phyloP scores from a whole-genome alignment of 2,113 vertebrate genomes.

The Jaculus jaculus region DNA sequence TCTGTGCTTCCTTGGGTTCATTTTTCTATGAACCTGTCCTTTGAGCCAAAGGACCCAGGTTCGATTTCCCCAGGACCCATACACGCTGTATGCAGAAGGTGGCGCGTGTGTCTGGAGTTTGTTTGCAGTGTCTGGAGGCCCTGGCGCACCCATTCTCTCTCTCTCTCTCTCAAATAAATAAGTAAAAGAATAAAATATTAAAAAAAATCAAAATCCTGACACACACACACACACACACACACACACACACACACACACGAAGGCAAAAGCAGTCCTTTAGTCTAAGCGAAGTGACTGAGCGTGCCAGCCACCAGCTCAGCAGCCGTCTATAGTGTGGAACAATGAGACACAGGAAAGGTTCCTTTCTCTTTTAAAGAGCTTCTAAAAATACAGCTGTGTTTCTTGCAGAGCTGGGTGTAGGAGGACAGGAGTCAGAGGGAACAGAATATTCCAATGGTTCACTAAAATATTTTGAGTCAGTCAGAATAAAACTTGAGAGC shows the following conservation, averaged over 20 bases:
- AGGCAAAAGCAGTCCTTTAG: neutral
- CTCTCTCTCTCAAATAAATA: too few species aligned
- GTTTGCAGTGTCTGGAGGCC: too few species aligned
- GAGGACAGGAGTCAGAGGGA: slow-evolving; percentile 27
- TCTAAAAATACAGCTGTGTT: slow-evolving; percentile 47
- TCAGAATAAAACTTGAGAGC: slow-evolving; percentile 1
- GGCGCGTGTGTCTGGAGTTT: too few species aligned
- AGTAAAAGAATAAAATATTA: too few species aligned
- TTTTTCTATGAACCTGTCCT: neutral
- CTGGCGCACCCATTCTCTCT: too few species aligned
- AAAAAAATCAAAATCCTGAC: neutral
- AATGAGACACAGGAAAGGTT: neutral
- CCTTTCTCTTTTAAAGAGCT: slow-evolving; percentile 45
- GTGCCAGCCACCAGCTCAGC: neutral
- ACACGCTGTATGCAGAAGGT: too few species aligned
- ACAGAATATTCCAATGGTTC: slow-evolving; percentile 38
- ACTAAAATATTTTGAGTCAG: slow-evolving; percentile 36
- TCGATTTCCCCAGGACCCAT: too few species aligned
- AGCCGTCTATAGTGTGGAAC: neutral
- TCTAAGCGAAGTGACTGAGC: neutral
- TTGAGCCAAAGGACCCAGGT: too few species aligned
- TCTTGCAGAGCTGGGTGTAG: neutral
- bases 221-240: too few species aligned
- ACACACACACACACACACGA: neutral
- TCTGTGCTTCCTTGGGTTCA: neutral